Evolutionary conservation across 1,140 invertebrate genomes (phyloP).

Genomic region (Cotesia chilonis): DNA sequence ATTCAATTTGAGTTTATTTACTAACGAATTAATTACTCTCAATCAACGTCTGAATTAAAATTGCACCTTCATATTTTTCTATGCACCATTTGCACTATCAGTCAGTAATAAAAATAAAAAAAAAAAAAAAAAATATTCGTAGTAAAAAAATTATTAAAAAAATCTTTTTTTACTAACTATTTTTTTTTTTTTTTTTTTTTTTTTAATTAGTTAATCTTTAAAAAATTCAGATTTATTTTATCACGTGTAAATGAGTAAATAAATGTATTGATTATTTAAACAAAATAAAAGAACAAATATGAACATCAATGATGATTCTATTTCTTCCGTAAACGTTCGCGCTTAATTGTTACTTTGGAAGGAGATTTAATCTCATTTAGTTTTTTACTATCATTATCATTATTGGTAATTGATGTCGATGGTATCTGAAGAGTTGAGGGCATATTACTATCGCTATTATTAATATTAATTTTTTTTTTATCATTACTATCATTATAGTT

Average conservation of each 20-base stretch:
- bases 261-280: too few species aligned
- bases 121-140: constrained; percentile 26
- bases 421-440: neutral
- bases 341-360: constrained; percentile 26
- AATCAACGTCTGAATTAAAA: constrained; percentile 39
- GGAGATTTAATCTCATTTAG: constrained; percentile 34
- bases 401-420: constrained; percentile 12
- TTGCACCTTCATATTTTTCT: constrained; percentile 44
- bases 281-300: too few species aligned
- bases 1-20: constrained; percentile 23
- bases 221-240: too few species aligned
- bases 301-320: too few species aligned
- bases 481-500: neutral
- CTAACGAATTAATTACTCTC: constrained; percentile 28
- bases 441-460: too few species aligned
- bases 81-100: constrained; percentile 29
- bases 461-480: constrained; percentile 1
- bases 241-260: too few species aligned
- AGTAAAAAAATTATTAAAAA: constrained; percentile 28
- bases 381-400: too few species aligned
- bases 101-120: constrained; percentile 14
- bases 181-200: constrained; percentile 34
- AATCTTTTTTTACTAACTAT: neutral
- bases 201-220: neutral
- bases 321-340: constrained; percentile 20